These are phyloP conservation scores for Enteromius viviparus DNA, from an alignment of 2,797 vertebrate species.

Conservation along the genomic window DNA sequence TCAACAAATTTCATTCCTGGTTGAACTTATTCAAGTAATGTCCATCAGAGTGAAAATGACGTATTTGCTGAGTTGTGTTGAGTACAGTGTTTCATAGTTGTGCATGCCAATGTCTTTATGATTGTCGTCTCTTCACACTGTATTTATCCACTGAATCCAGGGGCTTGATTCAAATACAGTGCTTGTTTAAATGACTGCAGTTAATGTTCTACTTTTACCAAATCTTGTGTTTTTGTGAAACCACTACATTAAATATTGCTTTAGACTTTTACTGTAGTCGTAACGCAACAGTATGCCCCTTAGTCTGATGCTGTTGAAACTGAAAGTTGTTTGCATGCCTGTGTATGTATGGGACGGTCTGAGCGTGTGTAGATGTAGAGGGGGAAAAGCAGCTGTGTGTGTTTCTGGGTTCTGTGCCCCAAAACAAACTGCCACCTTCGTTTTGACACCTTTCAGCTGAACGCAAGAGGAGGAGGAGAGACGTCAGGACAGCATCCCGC, in stretches of 20 bases:
- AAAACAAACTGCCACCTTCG: conserved; percentile 98
- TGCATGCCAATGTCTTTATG: conserved; percentile 34
- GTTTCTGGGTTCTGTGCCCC: conserved; percentile 85
- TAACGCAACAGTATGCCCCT: background rate
- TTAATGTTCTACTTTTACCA: background rate
- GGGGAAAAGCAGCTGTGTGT: conserved; percentile 58
- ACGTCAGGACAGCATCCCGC: conserved; percentile 73
- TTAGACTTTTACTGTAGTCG: background rate
- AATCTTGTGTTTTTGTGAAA: background rate
- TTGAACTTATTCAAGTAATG: background rate
- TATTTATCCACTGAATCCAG: conserved; percentile 17
- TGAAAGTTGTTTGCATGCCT: conserved; percentile 65
- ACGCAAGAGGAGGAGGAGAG: conserved; percentile 92
- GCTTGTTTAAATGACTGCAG: background rate
- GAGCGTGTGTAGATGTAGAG: conserved; percentile 57
- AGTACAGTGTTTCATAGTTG: conserved; percentile 15
- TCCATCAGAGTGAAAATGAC: background rate
- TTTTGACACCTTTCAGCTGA: conserved; percentile 99
- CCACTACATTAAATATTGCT: background rate
- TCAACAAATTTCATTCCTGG: background rate
- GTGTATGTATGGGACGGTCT: conserved; percentile 45
- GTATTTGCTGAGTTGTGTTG: conserved; percentile 4
- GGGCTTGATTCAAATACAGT: conserved; percentile 10
- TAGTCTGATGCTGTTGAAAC: background rate
- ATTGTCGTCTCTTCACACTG: conserved; percentile 17